Evolutionary conservation across 2,888 invertebrate genomes (phyloP), one percentile per base, ranked within the genome.

Genomic region (Lottia scabra): DNA sequence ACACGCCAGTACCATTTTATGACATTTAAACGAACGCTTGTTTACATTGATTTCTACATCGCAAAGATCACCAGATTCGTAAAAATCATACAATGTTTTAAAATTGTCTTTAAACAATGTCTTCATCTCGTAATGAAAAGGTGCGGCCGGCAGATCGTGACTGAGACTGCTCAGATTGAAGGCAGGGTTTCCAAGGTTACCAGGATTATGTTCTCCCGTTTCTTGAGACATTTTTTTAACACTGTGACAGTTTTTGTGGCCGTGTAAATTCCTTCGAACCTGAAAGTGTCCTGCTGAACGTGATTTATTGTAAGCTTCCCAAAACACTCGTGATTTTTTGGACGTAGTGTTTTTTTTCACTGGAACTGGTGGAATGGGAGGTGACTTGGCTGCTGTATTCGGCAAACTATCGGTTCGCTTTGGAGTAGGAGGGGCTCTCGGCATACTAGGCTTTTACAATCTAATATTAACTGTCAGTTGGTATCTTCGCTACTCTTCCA

Each of bases 1-100:
- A 65, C 90, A 89, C 0, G 91, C 90, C 65, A 91, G 80, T 45
- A 91, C 88, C 62, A 89, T 84, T 10, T 90, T 83, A 81, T 91
- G 91, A 75, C 90, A 90, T 65, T 80, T 80, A 46, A 89, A 83
- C 0, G 84, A 79, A 64, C 83, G 86, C 16, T 74, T 78, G 2
- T 87, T 87, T 64, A 82, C 81, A 68, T 77, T 77, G 15, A 90
- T 82, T 71, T 87, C 87, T 46, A 89, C 83, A 80, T 90, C 90
- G 81, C 87, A 89, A n/a, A 90, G 81, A 56, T 85, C 81, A 30
- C 80, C 84, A 12, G 81, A 78, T 45, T 81, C 76, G 45, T 84
- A 82, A 75, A 88, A 87, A 68, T 83, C 84, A 69, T 83, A 81
- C 44, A 87, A 76, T 19, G 80, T 80, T 56, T 78, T 80, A 64